These are phyloP conservation scores for Acarapis woodi DNA, from an alignment of 1,140 invertebrate species.

Conservation along the genomic window DNA sequence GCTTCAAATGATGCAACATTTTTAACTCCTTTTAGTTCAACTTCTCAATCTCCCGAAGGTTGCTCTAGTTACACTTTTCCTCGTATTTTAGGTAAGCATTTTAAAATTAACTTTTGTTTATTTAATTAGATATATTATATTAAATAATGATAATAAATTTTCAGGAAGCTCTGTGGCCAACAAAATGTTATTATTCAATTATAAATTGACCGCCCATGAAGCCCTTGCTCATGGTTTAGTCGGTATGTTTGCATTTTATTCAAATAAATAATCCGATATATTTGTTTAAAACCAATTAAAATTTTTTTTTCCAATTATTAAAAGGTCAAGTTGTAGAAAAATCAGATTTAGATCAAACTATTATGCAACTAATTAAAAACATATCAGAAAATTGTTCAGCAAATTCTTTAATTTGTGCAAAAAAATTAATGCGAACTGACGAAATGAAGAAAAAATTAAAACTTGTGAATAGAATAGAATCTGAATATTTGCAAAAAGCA, in stretches of 20 bases:
- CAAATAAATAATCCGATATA: constrained; percentile 21
- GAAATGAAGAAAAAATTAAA: constrained; percentile 17
- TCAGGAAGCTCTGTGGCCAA: constrained; percentile 30
- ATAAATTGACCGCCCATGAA: constrained; percentile 41
- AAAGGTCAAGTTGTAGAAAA: constrained; percentile 28
- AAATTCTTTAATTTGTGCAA: constrained; percentile 5
- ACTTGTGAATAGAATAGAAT: constrained; percentile 25
- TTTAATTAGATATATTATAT: background rate
- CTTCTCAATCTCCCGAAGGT: constrained; percentile 53
- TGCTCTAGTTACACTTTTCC: constrained; percentile 56
- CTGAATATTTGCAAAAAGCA: constrained; percentile 23
- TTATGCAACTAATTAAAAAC: constrained; percentile 4
- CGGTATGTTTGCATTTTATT: constrained; percentile 32
- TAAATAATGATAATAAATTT: too few relatives aligned
- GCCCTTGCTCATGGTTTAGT: constrained; percentile 32
- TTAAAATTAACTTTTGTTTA: background rate
- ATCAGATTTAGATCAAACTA: constrained; percentile 20
- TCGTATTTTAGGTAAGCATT: constrained; percentile 45
- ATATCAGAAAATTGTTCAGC: constrained; percentile 6
- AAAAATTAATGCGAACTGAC: constrained; percentile 7
- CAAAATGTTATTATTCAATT: constrained; percentile 46
- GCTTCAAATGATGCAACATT: constrained; percentile 58
- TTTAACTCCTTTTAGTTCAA: constrained; percentile 44
- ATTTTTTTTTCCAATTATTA: too few relatives aligned
- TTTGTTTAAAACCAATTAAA: constrained; percentile 22